Conservation (phyloP, 2,797 vertebrate species). For the Streptopelia turtur region DNA sequence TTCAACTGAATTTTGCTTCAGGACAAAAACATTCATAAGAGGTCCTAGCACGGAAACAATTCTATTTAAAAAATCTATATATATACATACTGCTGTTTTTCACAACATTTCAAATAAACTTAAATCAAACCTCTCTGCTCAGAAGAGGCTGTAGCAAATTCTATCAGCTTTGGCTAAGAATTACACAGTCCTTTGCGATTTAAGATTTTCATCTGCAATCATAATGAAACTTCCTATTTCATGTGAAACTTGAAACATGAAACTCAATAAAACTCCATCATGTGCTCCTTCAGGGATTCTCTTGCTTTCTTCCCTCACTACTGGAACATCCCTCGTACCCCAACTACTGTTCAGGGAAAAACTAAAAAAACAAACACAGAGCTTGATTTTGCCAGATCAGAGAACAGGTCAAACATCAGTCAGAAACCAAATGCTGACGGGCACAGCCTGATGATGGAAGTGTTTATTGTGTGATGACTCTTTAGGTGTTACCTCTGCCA, state of each 20-base stretch:
- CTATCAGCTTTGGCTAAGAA: neutral
- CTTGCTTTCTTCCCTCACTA: neutral
- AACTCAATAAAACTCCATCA: neutral
- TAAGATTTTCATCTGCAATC: neutral
- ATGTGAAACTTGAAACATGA: neutral
- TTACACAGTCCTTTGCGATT: neutral
- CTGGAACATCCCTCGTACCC: neutral
- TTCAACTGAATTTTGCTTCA: constrained; percentile 11
- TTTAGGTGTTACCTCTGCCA: neutral
- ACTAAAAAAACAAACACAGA: neutral
- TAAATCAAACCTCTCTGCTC: neutral
- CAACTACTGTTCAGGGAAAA: neutral
- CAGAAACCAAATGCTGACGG: neutral
- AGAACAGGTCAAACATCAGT: neutral
- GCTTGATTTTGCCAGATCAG: neutral
- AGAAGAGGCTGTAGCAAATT: neutral
- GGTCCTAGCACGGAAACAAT: neutral
- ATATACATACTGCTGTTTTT: neutral
- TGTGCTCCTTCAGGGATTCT: neutral
- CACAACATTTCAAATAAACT: neutral
- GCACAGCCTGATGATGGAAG: neutral
- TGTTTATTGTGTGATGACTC: neutral
- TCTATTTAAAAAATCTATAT: neutral
- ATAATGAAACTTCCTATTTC: neutral
- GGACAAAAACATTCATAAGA: neutral